Base-by-base conservation (phyloP, 2,113 vertebrate genomes). In the Sakesphorus luctuosus region DNA sequence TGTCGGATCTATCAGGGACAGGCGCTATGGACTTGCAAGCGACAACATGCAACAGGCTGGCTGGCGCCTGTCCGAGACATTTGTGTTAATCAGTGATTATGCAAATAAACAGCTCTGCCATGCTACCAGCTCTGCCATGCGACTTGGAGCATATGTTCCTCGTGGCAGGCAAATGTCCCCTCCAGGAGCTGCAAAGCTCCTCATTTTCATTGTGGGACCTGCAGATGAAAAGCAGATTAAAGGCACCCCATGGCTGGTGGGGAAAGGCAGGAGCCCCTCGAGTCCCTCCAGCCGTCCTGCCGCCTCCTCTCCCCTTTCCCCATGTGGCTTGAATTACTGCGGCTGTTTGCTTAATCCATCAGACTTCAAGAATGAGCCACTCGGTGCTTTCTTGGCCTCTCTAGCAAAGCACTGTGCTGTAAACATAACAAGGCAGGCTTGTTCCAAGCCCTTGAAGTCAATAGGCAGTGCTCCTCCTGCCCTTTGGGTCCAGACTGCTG, bases 311-410 rank as follows among this genome's bases (percentile, higher is more conserved):
- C 66, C 52, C 38, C 36, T 65, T 81, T 80, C 65, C 89, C 66
- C 92, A 68, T 87, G 84, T 87, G 94, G 87, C 79, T 95, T 94
- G 89, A 93, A 89, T 97, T 92, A 89, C 83, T 75, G 94, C 1
- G 8, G 84, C 71, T 35, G 44, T 94, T 97, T 94, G 90, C 87
- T 93, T 83, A 85, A 95, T 85, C 83, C 93, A 78, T 81, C 89
- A 81, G 82, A 8, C 71, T 95, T 65, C 61, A 35, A 55, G 82
- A 90, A 90, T 25, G 76, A 94, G 72, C 73, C 31, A 3, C 83
- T 93, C 12, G 17, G 26, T 31, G 87, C 85, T 81, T 87, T 72
- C 73, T 68, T 66, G 76, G 93, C 80, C 73, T 89, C 84, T 84
- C 91, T 76, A 73, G 92, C 81, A 43, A 86, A 94, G 62, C 1